phyloP scores from a whole-genome alignment of 2,113 vertebrate genomes.

The Glaucidium brasilianum region DNA sequence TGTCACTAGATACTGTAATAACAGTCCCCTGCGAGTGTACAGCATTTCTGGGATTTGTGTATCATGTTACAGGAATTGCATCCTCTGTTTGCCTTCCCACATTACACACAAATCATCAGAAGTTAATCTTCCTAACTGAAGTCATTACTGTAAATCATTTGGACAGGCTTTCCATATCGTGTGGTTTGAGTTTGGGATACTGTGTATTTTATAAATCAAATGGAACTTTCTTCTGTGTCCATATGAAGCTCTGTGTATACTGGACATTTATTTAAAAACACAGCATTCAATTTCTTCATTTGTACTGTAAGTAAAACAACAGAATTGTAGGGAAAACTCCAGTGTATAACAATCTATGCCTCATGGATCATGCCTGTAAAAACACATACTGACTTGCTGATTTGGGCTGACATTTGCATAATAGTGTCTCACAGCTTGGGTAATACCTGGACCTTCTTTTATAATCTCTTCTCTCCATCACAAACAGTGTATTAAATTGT shows the following conservation, averaged over 20 bases:
- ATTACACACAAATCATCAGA: background rate
- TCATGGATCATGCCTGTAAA: background rate
- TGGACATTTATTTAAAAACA: background rate
- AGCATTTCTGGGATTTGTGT: background rate
- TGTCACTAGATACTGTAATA: background rate
- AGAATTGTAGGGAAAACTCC: background rate
- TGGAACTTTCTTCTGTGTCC: background rate
- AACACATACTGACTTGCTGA: background rate
- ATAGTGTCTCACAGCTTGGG: background rate
- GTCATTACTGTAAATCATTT: background rate
- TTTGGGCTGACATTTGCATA: background rate
- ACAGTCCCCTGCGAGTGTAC: too few relatives aligned
- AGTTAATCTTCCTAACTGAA: background rate
- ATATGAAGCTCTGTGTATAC: background rate
- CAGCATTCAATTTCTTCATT: background rate
- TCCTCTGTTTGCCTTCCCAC: background rate
- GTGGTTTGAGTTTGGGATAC: background rate
- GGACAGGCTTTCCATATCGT: background rate
- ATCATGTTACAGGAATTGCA: rapidly evolving
- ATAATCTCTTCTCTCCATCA: background rate
- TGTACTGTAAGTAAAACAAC: background rate
- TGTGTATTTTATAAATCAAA: background rate
- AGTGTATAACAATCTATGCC: background rate
- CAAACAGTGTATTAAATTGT: background rate
- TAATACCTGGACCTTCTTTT: background rate